These are phyloP conservation scores for Caranx ignobilis DNA, from an alignment of 2,113 vertebrate species.

Conservation along the genomic window DNA sequence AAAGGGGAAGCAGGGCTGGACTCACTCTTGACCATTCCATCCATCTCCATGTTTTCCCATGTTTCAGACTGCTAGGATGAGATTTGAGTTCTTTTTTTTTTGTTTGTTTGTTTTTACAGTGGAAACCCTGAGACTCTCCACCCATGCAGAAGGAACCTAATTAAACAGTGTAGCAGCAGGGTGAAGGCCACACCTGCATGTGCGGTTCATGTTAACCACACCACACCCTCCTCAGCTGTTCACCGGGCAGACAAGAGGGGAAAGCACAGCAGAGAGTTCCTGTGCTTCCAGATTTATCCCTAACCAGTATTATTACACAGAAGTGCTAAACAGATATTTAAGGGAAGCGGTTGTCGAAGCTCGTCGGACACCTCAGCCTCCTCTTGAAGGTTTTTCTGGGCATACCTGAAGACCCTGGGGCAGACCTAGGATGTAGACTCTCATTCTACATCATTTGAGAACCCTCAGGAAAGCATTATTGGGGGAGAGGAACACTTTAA, in stretches of 20 bases:
- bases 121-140: conserved; percentile 34
- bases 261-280: not conserved
- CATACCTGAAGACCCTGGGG: no score
- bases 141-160: conserved; percentile 41
- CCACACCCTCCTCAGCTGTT: conserved; percentile 63
- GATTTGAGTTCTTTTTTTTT: conserved; percentile 4
- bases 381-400: no score
- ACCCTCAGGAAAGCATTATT: no score
- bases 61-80: conserved; percentile 9
- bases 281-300: not conserved
- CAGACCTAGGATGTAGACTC: no score
- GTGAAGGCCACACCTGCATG: conserved; percentile 67
- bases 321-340: conserved; percentile 39
- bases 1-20: no score
- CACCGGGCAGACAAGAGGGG: conserved; percentile 32
- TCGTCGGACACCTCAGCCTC: conserved; percentile 17
- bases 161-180: conserved; percentile 57
- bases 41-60: no score
- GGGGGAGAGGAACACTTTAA: no score
- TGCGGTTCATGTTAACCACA: conserved; percentile 46
- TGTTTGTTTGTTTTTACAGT: not conserved
- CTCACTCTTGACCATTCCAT: no score
- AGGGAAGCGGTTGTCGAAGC: conserved; percentile 18
- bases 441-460: no score
- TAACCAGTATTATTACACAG: conserved; percentile 18